These are phyloP conservation scores for Cotesia chilonis DNA, from an alignment of 1,140 invertebrate genomes.

Conservation along the genomic window DNA sequence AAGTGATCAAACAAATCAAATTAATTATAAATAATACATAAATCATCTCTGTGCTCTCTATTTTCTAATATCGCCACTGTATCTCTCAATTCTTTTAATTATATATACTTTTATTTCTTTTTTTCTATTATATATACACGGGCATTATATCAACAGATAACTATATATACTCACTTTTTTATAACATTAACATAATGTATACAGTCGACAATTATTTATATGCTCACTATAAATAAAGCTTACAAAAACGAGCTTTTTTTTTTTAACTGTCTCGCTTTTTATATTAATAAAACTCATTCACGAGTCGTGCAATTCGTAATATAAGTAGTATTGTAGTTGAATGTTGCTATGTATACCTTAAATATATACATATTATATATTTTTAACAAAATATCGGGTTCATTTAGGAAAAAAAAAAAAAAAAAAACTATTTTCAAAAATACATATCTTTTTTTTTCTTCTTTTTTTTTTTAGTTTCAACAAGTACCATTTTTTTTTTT, in stretches of 20 bases:
- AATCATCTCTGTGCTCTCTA: conserved; percentile 26
- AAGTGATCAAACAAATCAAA: conserved; percentile 2
- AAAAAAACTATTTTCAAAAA: conserved; percentile 1
- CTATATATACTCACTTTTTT: neutral
- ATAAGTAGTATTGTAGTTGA: conserved; percentile 35
- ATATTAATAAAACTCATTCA: conserved; percentile 18
- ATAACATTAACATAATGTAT: conserved; percentile 14
- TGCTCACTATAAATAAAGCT: conserved; percentile 26
- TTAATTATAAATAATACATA: conserved; percentile 5
- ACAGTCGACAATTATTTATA: conserved; percentile 24
- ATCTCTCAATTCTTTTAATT: conserved; percentile 2
- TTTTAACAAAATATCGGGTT: conserved; percentile 10
- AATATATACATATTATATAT: conserved; percentile 9
- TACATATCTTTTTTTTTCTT: conserved; percentile 2
- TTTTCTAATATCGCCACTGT: conserved; percentile 21
- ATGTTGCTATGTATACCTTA: conserved; percentile 34
- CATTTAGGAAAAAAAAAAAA: too few relatives aligned
- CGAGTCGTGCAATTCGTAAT: conserved; percentile 34
- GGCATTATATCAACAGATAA: neutral
- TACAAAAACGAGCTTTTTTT: conserved; percentile 26
- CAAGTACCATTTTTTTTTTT: conserved; percentile 9
- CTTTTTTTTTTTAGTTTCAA: neutral
- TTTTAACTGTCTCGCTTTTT: conserved; percentile 33
- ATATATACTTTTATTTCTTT: neutral
- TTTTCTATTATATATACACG: conserved; percentile 12